A percentile compares a stretch with the other conserved stretches of the same genome.
phyloP scores from a whole-genome alignment of 1,140 invertebrate genomes.

The Araneus ventricosus region DNA sequence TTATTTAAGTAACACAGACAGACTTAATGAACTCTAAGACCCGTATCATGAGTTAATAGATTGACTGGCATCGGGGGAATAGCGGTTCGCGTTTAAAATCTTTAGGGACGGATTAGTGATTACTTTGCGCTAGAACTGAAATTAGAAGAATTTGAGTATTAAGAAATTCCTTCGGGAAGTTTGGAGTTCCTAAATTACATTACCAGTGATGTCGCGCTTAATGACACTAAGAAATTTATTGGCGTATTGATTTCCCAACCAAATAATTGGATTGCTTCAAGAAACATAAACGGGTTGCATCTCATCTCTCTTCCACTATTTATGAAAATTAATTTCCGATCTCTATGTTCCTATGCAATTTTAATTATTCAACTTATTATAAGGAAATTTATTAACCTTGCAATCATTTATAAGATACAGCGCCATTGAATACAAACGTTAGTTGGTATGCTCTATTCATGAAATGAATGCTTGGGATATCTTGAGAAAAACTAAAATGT shows the following conservation, averaged over 20 bases:
- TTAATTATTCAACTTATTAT: too few relatives aligned
- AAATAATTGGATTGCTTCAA: not conserved
- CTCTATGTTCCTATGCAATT: too few relatives aligned
- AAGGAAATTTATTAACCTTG: too few relatives aligned
- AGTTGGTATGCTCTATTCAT: too few relatives aligned
- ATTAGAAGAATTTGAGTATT: constrained; percentile 1
- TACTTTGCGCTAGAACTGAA: not conserved
- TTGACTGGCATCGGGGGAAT: not conserved
- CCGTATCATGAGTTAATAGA: not conserved
- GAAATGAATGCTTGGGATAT: too few relatives aligned
- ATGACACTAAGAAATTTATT: not conserved
- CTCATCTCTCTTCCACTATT: too few relatives aligned
- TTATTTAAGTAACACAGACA: not conserved
- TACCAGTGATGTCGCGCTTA: not conserved
- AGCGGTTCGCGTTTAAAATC: not conserved
- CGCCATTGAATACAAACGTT: too few relatives aligned
- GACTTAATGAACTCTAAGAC: constrained; percentile 17
- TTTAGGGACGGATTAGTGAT: constrained; percentile 15
- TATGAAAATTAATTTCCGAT: too few relatives aligned
- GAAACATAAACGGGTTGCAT: not conserved
- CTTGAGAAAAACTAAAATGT: too few relatives aligned
- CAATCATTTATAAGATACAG: too few relatives aligned
- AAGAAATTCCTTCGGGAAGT: constrained; percentile 1
- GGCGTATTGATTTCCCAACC: not conserved
- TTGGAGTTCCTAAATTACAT: not conserved